phyloP scores from a whole-genome alignment of 2,797 vertebrate genomes.

The Sebastes flavidus region DNA sequence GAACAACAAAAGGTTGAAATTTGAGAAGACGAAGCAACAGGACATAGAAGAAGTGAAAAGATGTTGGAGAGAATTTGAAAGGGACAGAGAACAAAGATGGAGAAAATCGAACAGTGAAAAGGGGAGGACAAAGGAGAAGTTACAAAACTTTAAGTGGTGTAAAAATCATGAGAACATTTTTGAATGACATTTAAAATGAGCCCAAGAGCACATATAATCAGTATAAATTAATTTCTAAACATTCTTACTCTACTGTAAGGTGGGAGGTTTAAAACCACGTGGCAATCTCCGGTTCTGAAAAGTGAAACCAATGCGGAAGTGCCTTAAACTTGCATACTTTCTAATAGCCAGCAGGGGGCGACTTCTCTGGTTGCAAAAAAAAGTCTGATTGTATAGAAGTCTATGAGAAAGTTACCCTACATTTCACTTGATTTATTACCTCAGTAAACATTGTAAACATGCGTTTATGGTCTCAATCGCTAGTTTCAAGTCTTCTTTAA shows the following conservation, averaged over 20 bases:
- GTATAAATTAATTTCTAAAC: neutral
- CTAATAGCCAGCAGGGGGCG: neutral
- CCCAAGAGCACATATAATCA: neutral
- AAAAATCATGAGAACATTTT: neutral
- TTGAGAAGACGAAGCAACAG: neutral
- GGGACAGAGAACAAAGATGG: neutral
- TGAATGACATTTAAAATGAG: neutral
- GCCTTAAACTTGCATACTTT: neutral
- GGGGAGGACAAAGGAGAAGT: neutral
- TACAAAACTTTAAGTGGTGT: neutral
- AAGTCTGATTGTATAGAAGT: neutral
- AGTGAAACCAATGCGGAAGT: too few species aligned
- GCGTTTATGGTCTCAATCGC: neutral
- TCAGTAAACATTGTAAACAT: neutral
- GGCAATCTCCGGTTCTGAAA: too few species aligned
- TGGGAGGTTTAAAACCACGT: neutral
- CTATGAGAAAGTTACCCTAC: neutral
- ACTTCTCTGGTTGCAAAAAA: neutral
- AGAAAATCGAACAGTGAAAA: neutral
- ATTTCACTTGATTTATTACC: neutral
- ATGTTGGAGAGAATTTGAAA: neutral
- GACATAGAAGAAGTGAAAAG: neutral
- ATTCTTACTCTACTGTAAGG: neutral
- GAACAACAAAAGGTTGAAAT: slow-evolving; percentile 20
- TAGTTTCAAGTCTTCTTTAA: too few species aligned